Evolutionary conservation across 1,140 invertebrate species (phyloP).

Genomic region (Lucilia cuprina): DNA sequence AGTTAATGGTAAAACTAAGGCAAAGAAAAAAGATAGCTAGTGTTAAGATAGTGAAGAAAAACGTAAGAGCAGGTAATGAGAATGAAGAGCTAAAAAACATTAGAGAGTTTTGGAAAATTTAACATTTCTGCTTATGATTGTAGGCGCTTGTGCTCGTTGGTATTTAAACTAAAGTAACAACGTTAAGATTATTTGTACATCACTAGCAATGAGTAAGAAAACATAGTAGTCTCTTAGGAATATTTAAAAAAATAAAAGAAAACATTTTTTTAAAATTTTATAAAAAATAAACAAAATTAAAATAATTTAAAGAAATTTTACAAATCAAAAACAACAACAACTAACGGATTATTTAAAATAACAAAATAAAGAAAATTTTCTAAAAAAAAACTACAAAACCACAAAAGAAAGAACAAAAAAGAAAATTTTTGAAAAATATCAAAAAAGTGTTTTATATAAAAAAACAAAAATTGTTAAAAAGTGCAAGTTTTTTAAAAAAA

Average conservation of each 20-base stretch:
- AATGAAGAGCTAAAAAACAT: too few relatives aligned
- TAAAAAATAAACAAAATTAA: conserved; percentile 4
- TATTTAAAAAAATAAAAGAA: conserved; percentile 3
- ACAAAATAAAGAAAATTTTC: background rate
- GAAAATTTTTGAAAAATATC: too few relatives aligned
- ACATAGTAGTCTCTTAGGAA: conserved; percentile 8
- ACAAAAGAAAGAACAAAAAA: too few relatives aligned
- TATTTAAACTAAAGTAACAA: conserved; percentile 14
- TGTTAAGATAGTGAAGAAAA: background rate
- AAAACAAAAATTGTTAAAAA: too few relatives aligned
- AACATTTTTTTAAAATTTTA: background rate
- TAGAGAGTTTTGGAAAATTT: background rate
- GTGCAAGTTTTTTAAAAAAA: background rate
- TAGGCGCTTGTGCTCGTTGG: conserved; percentile 2
- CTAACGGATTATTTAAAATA: background rate
- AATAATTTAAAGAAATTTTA: too few relatives aligned
- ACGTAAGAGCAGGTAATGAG: background rate
- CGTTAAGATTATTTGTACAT: background rate
- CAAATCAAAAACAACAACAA: too few relatives aligned
- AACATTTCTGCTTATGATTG: conserved; percentile 8
- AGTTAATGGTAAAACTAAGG: background rate
- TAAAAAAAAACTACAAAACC: background rate
- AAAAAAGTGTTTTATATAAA: too few relatives aligned
- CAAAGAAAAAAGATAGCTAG: background rate
- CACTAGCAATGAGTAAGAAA: conserved; percentile 7